phyloP scores from a whole-genome alignment of 1,140 invertebrate genomes.

The Aplysia californica region DNA sequence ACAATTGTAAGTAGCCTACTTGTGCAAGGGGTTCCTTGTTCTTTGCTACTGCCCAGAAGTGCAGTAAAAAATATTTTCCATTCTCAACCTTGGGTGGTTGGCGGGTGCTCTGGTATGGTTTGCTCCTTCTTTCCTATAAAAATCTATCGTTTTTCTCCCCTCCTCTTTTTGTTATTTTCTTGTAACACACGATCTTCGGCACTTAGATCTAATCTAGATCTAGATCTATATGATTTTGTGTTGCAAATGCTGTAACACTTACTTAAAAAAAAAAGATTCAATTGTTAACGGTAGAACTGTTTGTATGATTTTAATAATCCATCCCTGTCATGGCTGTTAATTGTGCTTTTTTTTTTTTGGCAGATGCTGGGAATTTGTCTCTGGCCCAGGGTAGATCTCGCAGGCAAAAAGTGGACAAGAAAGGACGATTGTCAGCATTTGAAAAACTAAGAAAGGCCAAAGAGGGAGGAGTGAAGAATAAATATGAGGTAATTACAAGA shows the following conservation, averaged over 20 bases:
- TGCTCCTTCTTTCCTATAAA: too few relatives aligned
- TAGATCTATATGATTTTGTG: neutral
- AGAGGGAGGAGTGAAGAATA: slow-evolving; percentile 79
- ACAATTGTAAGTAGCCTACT: too few relatives aligned
- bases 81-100: too few relatives aligned
- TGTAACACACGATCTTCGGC: neutral
- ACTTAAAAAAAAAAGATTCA: neutral
- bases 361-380: slow-evolving; percentile 23
- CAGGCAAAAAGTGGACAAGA: slow-evolving; percentile 61
- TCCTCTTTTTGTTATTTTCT: too few relatives aligned
- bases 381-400: slow-evolving; percentile 50
- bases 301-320: neutral
- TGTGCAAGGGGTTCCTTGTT: too few relatives aligned
- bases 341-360: neutral
- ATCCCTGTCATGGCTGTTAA: neutral
- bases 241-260: too few relatives aligned
- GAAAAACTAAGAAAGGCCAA: slow-evolving; percentile 86
- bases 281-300: too few relatives aligned
- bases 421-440: slow-evolving; percentile 76
- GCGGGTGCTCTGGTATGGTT: too few relatives aligned
- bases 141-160: too few relatives aligned
- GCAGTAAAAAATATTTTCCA: too few relatives aligned
- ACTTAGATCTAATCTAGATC: neutral
- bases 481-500: slow-evolving; percentile 77
- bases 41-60: too few relatives aligned